Percentiles rank a stretch among this genome's conserved stretches.
Conservation (phyloP, 1,140 invertebrate genomes). For the Diachasma alloeum region DNA sequence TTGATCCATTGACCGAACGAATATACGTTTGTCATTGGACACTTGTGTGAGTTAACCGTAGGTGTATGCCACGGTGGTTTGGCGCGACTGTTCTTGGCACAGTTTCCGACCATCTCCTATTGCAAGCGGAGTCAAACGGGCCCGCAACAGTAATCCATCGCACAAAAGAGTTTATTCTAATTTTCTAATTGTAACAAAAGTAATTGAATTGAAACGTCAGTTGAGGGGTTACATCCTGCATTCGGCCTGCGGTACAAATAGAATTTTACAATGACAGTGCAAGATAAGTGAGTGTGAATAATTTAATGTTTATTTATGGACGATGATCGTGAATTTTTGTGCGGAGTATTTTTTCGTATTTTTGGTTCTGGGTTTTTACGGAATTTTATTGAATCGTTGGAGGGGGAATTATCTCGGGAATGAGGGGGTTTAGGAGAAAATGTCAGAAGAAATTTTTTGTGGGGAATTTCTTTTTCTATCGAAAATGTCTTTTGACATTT, state of each 20-base stretch:
- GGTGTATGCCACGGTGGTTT: constrained; percentile 1
- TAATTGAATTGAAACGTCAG: background rate
- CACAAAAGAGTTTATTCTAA: background rate
- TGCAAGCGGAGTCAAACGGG: constrained; percentile 45
- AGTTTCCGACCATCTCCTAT: constrained; percentile 57
- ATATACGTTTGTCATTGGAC: background rate
- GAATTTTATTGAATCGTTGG: background rate
- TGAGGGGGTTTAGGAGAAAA: too few relatives aligned
- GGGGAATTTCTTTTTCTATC: too few relatives aligned
- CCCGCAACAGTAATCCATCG: constrained; percentile 20
- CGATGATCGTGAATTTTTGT: too few relatives aligned
- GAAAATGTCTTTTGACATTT: too few relatives aligned
- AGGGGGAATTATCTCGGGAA: too few relatives aligned
- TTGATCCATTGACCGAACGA: background rate
- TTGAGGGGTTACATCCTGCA: too few relatives aligned
- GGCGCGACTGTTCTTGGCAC: constrained; percentile 52
- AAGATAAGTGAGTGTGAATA: background rate
- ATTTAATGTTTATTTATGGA: background rate
- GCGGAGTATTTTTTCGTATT: background rate
- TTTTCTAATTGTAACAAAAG: background rate
- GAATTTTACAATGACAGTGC: background rate
- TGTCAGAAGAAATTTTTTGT: too few relatives aligned
- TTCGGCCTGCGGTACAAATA: background rate
- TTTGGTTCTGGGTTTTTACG: background rate
- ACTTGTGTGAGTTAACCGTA: background rate